Evolutionary conservation across 2,888 invertebrate genomes (phyloP).

Genomic region (Limnephilus marmoratus): DNA sequence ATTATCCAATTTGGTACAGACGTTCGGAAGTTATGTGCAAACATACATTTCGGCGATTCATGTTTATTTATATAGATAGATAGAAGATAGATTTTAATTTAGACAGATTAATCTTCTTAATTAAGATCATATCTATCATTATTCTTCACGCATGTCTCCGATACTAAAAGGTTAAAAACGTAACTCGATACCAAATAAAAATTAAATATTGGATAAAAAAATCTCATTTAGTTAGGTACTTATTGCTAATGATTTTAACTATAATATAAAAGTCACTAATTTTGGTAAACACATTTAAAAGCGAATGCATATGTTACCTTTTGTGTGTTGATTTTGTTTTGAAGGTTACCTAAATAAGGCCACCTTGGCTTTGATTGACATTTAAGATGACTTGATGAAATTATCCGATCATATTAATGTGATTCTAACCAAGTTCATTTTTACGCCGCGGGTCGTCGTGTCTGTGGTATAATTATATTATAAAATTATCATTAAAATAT

Average conservation of each 20-base stretch:
- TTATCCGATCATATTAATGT: background rate
- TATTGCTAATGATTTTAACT: background rate
- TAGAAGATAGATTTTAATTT: too few species aligned
- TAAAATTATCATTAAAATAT: background rate
- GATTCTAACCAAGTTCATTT: background rate
- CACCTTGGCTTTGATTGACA: slow-evolving; percentile 1
- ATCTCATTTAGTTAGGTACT: background rate
- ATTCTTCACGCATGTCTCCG: background rate
- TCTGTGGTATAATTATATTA: background rate
- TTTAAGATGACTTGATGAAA: background rate
- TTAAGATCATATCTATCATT: too few species aligned
- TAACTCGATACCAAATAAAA: background rate
- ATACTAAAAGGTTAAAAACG: background rate
- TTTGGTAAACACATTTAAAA: background rate
- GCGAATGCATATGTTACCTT: background rate
- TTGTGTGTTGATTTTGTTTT: background rate
- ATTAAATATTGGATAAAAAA: background rate
- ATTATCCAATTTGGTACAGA: too few species aligned
- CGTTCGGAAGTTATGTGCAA: too few species aligned
- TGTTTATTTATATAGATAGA: too few species aligned
- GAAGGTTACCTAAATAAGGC: slow-evolving; percentile 1
- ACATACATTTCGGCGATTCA: too few species aligned
- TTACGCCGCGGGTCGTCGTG: background rate
- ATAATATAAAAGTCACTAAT: background rate
- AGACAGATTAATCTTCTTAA: too few species aligned